phyloP scores from a whole-genome alignment of 2,797 vertebrate genomes.

The Sebastes kiyomatsui region DNA sequence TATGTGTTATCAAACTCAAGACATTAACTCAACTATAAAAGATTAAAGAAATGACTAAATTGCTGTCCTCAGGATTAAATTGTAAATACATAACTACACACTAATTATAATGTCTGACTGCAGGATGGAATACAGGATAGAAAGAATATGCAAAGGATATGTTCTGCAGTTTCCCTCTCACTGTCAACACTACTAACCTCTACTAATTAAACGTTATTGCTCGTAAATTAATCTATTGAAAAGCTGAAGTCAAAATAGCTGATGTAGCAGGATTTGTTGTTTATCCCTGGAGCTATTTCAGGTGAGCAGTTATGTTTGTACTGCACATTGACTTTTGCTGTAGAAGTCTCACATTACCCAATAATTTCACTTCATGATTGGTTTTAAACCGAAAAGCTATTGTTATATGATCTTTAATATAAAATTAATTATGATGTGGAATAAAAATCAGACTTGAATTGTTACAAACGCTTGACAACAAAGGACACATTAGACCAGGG shows the following conservation, averaged over 20 bases:
- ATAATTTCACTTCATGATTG: neutral
- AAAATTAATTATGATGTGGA: neutral
- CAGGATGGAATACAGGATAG: neutral
- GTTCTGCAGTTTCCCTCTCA: neutral
- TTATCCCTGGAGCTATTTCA: conserved; percentile 9
- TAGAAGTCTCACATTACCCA: neutral
- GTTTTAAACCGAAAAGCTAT: neutral
- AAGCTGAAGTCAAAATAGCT: neutral
- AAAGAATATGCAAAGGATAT: neutral
- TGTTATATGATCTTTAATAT: neutral
- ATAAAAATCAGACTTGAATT: neutral
- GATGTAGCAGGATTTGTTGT: conserved; percentile 4
- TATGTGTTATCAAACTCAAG: neutral
- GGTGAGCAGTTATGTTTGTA: neutral
- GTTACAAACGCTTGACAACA: neutral
- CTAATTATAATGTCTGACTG: neutral
- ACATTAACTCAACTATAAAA: neutral
- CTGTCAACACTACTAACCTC: neutral
- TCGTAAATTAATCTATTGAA: neutral
- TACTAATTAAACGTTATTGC: neutral
- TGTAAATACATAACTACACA: neutral
- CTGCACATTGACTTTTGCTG: neutral
- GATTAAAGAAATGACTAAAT: neutral
- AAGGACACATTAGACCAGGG: neutral
- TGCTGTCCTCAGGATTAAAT: neutral